These are phyloP conservation scores for Ruditapes philippinarum DNA, from an alignment of 1,140 invertebrate genomes.

Conservation along the genomic window DNA sequence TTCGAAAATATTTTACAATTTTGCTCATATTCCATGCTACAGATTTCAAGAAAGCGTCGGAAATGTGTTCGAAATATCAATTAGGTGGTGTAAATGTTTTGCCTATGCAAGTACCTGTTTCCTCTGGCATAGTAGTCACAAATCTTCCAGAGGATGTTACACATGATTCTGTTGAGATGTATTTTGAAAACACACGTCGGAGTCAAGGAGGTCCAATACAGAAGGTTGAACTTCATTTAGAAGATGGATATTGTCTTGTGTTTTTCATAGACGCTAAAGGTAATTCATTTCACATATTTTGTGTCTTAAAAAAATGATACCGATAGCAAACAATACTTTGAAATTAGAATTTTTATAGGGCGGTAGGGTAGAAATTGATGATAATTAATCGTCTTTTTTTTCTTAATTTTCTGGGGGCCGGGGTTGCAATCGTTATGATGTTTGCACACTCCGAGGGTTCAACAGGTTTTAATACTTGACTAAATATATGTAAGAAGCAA, in stretches of 20 bases:
- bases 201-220: neutral
- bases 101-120: neutral
- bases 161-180: neutral
- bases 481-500: no score
- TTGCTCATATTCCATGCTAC: no score
- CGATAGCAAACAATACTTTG: no score
- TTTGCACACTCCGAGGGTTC: no score
- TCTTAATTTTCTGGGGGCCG: no score
- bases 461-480: no score
- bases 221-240: neutral
- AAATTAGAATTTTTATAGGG: no score
- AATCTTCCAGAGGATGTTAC: constrained; percentile 20
- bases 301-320: no score
- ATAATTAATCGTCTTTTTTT: no score
- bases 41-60: constrained; percentile 23
- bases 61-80: constrained; percentile 7
- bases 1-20: no score
- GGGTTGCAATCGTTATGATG: no score
- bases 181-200: constrained; percentile 45
- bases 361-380: no score
- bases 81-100: neutral
- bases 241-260: constrained; percentile 43
- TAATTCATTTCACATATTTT: neutral
- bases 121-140: constrained; percentile 1
- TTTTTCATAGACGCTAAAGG: constrained; percentile 18